Evolutionary conservation across 2,888 invertebrate species (phyloP).

Genomic region (Andrena minutula): DNA sequence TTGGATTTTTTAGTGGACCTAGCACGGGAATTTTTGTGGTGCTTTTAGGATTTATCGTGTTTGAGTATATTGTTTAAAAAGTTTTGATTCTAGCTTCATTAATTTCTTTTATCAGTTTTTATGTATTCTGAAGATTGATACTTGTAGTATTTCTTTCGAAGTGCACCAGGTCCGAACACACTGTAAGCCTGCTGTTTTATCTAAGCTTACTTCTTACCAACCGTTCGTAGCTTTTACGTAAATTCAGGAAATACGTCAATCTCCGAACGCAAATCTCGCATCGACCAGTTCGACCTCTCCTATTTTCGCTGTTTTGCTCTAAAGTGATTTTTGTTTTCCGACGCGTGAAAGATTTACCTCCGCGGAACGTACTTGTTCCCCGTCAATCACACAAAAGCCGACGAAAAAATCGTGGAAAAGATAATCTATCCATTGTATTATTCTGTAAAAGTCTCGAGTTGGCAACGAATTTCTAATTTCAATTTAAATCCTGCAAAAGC

Average conservation of each 20-base stretch:
- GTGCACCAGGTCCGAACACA: neutral
- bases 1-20: no score
- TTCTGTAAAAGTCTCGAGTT: neutral
- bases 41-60: no score
- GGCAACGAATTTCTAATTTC: neutral
- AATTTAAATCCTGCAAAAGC: neutral
- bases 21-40: no score
- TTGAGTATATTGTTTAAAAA: no score
- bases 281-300: neutral
- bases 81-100: no score
- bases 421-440: neutral
- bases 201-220: neutral
- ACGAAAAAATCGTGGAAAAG: neutral
- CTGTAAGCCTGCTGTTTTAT: neutral
- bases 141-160: neutral
- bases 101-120: no score
- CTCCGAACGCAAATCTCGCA: slow-evolving; percentile 22
- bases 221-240: neutral
- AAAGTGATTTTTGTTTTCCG: slow-evolving; percentile 38
- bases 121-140: no score
- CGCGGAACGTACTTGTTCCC: neutral
- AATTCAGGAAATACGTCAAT: slow-evolving; percentile 40
- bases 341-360: slow-evolving; percentile 3
- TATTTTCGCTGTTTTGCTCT: slow-evolving; percentile 3
- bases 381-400: neutral